phyloP scores from a whole-genome alignment of 2,113 vertebrate species.

The Thymallus thymallus region DNA sequence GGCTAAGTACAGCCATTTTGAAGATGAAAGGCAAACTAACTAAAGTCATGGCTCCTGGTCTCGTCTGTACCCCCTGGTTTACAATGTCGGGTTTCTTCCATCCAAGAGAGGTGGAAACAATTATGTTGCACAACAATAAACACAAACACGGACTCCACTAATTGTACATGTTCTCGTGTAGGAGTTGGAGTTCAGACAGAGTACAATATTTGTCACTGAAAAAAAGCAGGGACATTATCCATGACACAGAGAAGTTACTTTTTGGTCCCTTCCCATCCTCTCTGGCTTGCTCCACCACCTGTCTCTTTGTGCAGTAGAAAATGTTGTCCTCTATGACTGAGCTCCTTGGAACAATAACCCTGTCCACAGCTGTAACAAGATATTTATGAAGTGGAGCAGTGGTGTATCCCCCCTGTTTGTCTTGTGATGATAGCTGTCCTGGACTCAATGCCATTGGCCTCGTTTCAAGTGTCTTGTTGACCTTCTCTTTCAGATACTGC shows the following conservation, averaged over 20 bases:
- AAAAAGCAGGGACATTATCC: background rate
- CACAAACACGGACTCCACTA: background rate
- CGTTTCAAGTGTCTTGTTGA: background rate
- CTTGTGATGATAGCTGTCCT: slow-evolving; percentile 6
- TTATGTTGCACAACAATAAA: background rate
- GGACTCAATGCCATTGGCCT: background rate
- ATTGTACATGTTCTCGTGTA: background rate
- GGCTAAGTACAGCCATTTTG: background rate
- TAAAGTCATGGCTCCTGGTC: slow-evolving; percentile 2
- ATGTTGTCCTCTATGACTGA: slow-evolving; percentile 21
- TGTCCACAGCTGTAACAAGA: slow-evolving; percentile 8
- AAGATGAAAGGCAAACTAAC: slow-evolving; percentile 4
- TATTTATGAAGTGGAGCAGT: background rate
- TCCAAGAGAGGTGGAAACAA: background rate
- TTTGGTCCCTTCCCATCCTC: background rate
- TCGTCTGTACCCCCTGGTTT: background rate
- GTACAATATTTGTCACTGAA: background rate
- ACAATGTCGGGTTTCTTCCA: background rate
- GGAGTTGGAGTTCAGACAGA: background rate
- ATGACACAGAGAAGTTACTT: background rate
- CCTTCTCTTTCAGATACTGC: background rate
- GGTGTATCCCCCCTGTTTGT: background rate
- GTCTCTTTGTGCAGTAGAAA: slow-evolving; percentile 23
- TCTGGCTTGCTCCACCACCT: slow-evolving; percentile 28
- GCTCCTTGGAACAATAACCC: slow-evolving; percentile 30